Base-by-base conservation (phyloP, 92 coral and sea anemone species). In the Bergia sp. region DNA sequence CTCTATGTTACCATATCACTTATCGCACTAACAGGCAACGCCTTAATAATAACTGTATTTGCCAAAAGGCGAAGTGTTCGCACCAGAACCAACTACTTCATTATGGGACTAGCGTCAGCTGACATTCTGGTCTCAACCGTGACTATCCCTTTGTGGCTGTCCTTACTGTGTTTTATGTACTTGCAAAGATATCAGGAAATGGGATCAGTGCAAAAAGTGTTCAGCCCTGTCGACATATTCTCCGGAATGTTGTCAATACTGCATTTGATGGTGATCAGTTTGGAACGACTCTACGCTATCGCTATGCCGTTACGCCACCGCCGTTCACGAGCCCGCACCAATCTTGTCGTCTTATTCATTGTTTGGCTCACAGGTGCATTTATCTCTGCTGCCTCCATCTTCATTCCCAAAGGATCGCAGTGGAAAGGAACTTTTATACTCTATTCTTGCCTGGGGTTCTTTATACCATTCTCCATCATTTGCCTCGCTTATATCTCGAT, bases 211-310 rank as follows among this genome's bases (percentile, higher is more conserved):
- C 84, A 88, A 15, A 89, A 88, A 16, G 79, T 94, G 39, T 94
- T 94, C 77, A 90, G 94, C 80, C 96, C 96, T 3, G 82, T 94
- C 89, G 96, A 94, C 72, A 92, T 94, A 37, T 91, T 94, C 53
- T 94, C 96, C 1, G 96, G 96, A 36, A 94, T 94, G 96, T 81
- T 94, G 36, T 94, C 96, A 37, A 94, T 94, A 49, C 86, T 94
- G 66, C 96, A 94, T 65, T 82, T 94, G 87, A 92, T 92, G 95
- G 91, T 89, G 40, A 94, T 94, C 58, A 94, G 96, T 42, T 80
- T 94, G 50, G 96, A 94, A 44, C 90, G 96, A 5, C 77, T 94
- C 13, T 94, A 94, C 77, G 96, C 96, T 40, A 94, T 94, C 71
- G 96, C 96, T 16, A 88, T 94, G 47, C 96, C 96, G 37, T 47